Conservation (phyloP, 2,797 vertebrate species). For the Catostomus latipinnis region DNA sequence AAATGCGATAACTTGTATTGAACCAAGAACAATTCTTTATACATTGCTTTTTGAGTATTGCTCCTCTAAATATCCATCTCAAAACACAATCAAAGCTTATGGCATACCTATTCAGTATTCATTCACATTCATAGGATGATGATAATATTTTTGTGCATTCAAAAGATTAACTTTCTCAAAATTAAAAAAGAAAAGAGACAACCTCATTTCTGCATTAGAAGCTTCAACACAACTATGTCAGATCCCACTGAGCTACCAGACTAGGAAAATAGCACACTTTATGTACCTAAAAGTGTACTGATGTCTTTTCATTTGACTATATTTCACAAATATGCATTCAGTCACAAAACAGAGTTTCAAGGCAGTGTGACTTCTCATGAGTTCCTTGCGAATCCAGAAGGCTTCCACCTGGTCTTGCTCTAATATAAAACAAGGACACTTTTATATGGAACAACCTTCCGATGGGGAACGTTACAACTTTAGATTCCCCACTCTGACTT, state of each 20-base stretch:
- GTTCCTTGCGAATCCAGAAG: background rate
- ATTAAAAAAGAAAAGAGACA: no score
- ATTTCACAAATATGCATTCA: background rate
- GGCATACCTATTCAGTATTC: conserved; percentile 16
- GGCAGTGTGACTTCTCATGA: background rate
- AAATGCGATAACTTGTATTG: no score
- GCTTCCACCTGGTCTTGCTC: background rate
- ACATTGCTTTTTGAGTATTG: no score
- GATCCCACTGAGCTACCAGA: no score
- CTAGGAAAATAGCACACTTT: no score
- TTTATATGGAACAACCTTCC: conserved; percentile 56
- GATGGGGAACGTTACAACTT: conserved; percentile 39
- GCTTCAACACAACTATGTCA: no score
- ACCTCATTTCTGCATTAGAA: no score
- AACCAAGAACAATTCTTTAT: no score
- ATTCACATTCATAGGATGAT: conserved; percentile 21
- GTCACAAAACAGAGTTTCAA: background rate
- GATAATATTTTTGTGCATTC: conserved; percentile 7
- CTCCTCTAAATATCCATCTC: background rate
- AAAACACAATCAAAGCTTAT: background rate
- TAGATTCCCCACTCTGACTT: conserved; percentile 62
- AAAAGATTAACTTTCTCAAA: conserved; percentile 3
- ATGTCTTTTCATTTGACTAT: no score
- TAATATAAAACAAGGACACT: conserved; percentile 42
- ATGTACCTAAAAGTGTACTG: no score